phyloP scores from a whole-genome alignment of 2,888 invertebrate genomes.

The Syritta pipiens region DNA sequence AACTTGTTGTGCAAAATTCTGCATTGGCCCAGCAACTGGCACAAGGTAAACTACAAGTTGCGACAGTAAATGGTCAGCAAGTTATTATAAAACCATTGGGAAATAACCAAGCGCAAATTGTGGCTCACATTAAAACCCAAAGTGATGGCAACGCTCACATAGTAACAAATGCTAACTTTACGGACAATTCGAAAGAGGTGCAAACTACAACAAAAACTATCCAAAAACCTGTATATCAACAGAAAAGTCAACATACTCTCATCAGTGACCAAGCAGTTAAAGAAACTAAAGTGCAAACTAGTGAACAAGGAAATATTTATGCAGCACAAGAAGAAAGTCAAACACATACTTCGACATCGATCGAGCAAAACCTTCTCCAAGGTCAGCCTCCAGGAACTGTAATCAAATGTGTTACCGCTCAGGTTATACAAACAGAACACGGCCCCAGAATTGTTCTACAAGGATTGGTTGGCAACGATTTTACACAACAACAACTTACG shows the following conservation, averaged over 20 bases:
- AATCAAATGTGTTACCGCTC: constrained; percentile 92
- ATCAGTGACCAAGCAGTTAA: constrained; percentile 58
- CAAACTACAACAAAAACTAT: constrained; percentile 37
- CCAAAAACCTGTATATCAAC: constrained; percentile 70
- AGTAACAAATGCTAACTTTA: constrained; percentile 76
- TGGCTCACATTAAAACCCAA: constrained; percentile 85
- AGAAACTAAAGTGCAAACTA: constrained; percentile 38
- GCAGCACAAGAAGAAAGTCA: constrained; percentile 38
- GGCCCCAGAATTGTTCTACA: constrained; percentile 93
- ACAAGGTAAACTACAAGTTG: constrained; percentile 89
- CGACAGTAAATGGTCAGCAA: constrained; percentile 91
- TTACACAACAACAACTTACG: constrained; percentile 89
- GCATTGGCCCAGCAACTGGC: constrained; percentile 89
- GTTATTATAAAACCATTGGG: constrained; percentile 89
- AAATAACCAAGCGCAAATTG: constrained; percentile 88
- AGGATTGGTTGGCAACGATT: constrained; percentile 90
- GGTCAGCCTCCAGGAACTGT: constrained; percentile 92
- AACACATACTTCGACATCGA: constrained; percentile 75
- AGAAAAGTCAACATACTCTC: constrained; percentile 68
- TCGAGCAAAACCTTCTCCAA: constrained; percentile 86
- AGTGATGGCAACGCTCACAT: constrained; percentile 79
- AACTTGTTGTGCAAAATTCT: constrained; percentile 89
- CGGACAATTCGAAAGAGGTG: constrained; percentile 61
- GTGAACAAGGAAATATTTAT: constrained; percentile 41
- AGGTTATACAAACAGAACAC: constrained; percentile 90